These are phyloP conservation scores for Drosophila percnosoma DNA, from an alignment of 2,888 invertebrate genomes.

Conservation along the genomic window DNA sequence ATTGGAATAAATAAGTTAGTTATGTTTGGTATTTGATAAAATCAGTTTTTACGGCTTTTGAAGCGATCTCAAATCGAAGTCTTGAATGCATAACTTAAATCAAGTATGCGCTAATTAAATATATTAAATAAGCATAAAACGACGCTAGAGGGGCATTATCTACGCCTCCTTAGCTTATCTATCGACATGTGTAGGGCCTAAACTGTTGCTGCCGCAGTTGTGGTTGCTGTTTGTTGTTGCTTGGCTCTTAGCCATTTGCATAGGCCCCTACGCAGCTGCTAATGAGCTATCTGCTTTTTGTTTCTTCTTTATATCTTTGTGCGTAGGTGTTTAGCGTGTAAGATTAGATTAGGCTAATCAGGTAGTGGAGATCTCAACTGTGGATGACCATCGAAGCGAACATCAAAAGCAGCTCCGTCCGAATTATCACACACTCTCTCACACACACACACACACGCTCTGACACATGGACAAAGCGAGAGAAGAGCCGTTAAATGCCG, in stretches of 20 bases:
- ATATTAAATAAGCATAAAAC: slow-evolving; percentile 75
- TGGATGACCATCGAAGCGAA: slow-evolving; percentile 10
- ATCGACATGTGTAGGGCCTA: slow-evolving; percentile 50
- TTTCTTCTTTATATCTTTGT: slow-evolving; percentile 20
- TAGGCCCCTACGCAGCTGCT: slow-evolving; percentile 56
- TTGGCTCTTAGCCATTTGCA: slow-evolving; percentile 48
- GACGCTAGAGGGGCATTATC: slow-evolving; percentile 61
- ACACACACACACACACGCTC: slow-evolving; percentile 1
- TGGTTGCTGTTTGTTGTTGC: slow-evolving; percentile 10
- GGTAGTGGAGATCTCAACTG: slow-evolving; percentile 49
- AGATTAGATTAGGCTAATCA: slow-evolving; percentile 79
- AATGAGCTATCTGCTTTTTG: slow-evolving; percentile 43
- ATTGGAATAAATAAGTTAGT: slow-evolving; percentile 12
- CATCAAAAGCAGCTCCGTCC: slow-evolving; percentile 44
- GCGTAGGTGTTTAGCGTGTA: slow-evolving; percentile 74
- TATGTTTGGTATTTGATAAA: slow-evolving; percentile 14
- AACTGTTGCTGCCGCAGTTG: slow-evolving; percentile 26
- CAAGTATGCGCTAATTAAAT: slow-evolving; percentile 75
- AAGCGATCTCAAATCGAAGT: slow-evolving; percentile 15
- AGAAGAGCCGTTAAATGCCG: slow-evolving; percentile 28
- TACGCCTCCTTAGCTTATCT: slow-evolving; percentile 80
- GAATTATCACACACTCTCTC: not conserved
- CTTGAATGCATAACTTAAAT: slow-evolving; percentile 65
- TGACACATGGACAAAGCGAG: not conserved
- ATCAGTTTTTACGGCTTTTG: slow-evolving; percentile 24